Conservation (phyloP, 2,888 invertebrate species). For the Plagiodera versicolora region DNA sequence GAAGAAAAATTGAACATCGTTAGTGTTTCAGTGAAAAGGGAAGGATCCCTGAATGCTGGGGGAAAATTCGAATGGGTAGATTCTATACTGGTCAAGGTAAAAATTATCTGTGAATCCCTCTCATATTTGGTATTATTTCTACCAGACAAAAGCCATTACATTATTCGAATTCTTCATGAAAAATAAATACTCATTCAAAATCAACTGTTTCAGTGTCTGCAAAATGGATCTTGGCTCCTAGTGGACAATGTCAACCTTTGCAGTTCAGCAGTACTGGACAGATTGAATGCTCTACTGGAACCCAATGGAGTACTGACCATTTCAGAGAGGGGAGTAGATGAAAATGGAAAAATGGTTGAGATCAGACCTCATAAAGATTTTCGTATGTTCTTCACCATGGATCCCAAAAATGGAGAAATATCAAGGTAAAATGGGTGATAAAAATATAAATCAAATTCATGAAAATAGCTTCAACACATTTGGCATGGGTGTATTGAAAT, state of each 20-base stretch:
- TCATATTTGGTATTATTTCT: no score
- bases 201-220: conserved; percentile 62
- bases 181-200: no score
- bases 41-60: conserved; percentile 72
- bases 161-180: no score
- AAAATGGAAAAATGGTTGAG: conserved; percentile 68
- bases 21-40: conserved; percentile 55
- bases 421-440: conserved; percentile 69
- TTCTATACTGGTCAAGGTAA: conserved; percentile 79
- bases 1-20: conserved; percentile 31
- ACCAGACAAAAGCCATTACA: no score
- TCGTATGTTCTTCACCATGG: conserved; percentile 91
- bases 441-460: no score
- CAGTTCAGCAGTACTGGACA: conserved; percentile 94
- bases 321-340: conserved; percentile 84
- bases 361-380: conserved; percentile 89
- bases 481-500: no score
- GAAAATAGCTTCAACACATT: no score
- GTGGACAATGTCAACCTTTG: conserved; percentile 94
- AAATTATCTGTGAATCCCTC: neutral
- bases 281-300: conserved; percentile 94
- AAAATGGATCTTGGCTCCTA: conserved; percentile 81
- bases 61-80: conserved; percentile 94
- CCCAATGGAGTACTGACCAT: conserved; percentile 86
- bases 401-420: conserved; percentile 93